A percentile compares a stretch with the other conserved stretches of the same genome.
phyloP scores from a whole-genome alignment of 2,888 invertebrate species.

The Drosophila barbarae region DNA sequence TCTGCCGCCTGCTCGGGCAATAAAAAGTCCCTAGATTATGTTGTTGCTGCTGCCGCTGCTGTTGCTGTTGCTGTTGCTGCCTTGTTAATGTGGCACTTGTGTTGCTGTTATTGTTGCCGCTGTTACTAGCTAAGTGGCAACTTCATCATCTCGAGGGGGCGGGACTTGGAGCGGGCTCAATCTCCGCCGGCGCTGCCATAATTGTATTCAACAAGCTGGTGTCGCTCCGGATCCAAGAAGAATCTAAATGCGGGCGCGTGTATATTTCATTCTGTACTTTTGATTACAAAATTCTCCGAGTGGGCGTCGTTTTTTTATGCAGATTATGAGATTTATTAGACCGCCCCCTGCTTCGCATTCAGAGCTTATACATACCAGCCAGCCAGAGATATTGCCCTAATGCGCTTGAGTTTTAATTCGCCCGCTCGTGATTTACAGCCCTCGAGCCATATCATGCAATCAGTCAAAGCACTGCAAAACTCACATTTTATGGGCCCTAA shows the following conservation, averaged over 20 bases:
- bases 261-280: slow-evolving; percentile 56
- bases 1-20: slow-evolving; percentile 57
- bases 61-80: slow-evolving; percentile 55
- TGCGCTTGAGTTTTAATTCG: slow-evolving; percentile 65
- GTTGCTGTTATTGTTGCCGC: slow-evolving; percentile 45
- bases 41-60: slow-evolving; percentile 26
- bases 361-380: slow-evolving; percentile 33
- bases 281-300: slow-evolving; percentile 53
- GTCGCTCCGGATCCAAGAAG: slow-evolving; percentile 55
- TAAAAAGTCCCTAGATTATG: slow-evolving; percentile 63
- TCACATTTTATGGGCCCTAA: slow-evolving; percentile 23
- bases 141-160: slow-evolving; percentile 60
- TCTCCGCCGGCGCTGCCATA: slow-evolving; percentile 59
- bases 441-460: slow-evolving; percentile 27
- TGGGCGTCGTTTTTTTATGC: slow-evolving; percentile 52
- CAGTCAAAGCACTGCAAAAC: slow-evolving; percentile 19
- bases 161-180: slow-evolving; percentile 51
- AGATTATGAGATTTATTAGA: slow-evolving; percentile 71
- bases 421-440: slow-evolving; percentile 57
- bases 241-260: slow-evolving; percentile 19
- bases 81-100: slow-evolving; percentile 68
- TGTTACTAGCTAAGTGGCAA: slow-evolving; percentile 63
- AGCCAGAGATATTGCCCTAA: slow-evolving; percentile 53
- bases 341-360: slow-evolving; percentile 42
- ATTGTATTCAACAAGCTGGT: slow-evolving; percentile 73